Base-by-base conservation (phyloP, 2,113 vertebrate genomes). In the Poeciliopsis occidentalis region DNA sequence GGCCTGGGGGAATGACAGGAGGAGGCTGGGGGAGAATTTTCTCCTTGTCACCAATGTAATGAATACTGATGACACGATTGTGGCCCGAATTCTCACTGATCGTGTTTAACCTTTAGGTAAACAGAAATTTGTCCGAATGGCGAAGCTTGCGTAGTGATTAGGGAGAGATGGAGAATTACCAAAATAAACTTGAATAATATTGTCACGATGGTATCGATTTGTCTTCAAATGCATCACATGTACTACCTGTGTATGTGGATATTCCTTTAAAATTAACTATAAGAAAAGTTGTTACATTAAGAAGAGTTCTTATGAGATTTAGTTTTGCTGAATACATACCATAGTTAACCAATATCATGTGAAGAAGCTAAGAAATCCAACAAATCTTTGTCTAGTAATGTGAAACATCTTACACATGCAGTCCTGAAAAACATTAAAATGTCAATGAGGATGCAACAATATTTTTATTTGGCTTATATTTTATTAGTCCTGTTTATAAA, bases 11-110 rank as follows among this genome's bases (percentile, higher is more conserved):
- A 85, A 88, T 86, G 89, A 88, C 88, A 83, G 86, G 83, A 75
- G 80, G 71, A 72, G 62, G 67, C 68, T 78, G 78, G 84, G 85
- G 68, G 71, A 75, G 78, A 90, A 85, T 92, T 88, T 90, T 91
- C 85, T 85, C 78, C 86, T 83, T 88, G 85, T 91, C 88, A 85
- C 85, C 47, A 57, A 90, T 85, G 81, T 89, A 92, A 93, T 91
- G 89, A 92, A 93, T 92, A 92, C 86, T 90, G 91, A 94, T 95
- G 88, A 86, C 64, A 80, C 86, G 89, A 93, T 89, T 89, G 83
- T 85, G 84, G 85, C 66, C 71, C 34, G 72, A 86, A 66, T 30
- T 80, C 71, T 72, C 69, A 78, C 27, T 76, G 75, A 79, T 89
- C 71, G 32, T 82, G 72, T 84, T 84, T 64, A 79, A n/a, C 66